Evolutionary conservation across 2,888 invertebrate species (phyloP).

Genomic region (Steinernema scapterisci): DNA sequence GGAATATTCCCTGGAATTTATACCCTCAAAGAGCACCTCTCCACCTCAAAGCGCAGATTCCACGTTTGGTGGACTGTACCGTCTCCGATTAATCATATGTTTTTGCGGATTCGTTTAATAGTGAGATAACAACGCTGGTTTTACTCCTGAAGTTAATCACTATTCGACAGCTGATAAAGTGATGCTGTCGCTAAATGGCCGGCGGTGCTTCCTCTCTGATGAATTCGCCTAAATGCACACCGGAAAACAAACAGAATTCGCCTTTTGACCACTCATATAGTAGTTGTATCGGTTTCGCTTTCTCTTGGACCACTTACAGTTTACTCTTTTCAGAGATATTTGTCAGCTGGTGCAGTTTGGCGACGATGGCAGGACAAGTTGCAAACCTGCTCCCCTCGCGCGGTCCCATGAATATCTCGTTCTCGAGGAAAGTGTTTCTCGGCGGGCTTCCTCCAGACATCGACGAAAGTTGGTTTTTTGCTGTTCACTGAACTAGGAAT

Average conservation of each 20-base stretch:
- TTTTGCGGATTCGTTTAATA: not conserved
- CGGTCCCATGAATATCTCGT: not conserved
- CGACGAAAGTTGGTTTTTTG: conserved; percentile 2
- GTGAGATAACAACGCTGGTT: conserved; percentile 10
- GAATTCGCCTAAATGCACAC: conserved; percentile 29
- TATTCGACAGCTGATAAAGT: conserved; percentile 31
- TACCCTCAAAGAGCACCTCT: too few relatives aligned
- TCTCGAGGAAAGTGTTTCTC: conserved; percentile 18
- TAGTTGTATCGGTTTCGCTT: too few relatives aligned
- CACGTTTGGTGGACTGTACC: too few relatives aligned
- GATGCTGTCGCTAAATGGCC: conserved; percentile 31
- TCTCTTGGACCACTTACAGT: too few relatives aligned
- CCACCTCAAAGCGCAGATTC: too few relatives aligned
- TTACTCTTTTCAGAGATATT: too few relatives aligned
- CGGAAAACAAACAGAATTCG: conserved; percentile 25
- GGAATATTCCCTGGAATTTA: too few relatives aligned
- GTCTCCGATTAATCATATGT: too few relatives aligned
- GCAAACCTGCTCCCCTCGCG: not conserved
- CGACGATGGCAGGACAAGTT: too few relatives aligned
- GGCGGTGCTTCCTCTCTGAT: conserved; percentile 23
- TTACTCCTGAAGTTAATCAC: not conserved
- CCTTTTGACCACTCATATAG: not conserved
- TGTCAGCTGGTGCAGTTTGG: too few relatives aligned
- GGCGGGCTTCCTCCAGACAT: conserved; percentile 25
- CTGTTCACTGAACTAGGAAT: not conserved